phyloP scores from a whole-genome alignment of 2,888 invertebrate genomes.

The Pterostichus niger region DNA sequence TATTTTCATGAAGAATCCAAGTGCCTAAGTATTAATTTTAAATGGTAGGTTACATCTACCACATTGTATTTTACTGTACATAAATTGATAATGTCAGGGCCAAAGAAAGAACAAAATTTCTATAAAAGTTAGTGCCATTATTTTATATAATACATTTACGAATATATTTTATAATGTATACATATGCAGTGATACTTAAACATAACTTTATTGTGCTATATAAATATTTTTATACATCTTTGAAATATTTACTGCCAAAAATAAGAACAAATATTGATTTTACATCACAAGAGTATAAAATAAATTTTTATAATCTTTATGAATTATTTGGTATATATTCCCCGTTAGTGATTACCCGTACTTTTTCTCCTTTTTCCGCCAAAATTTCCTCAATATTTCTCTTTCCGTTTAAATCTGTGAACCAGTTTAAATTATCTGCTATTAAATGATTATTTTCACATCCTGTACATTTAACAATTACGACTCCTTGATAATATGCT shows the following conservation, averaged over 20 bases:
- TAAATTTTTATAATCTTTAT: conserved; percentile 65
- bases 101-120: conserved; percentile 62
- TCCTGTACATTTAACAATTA: conserved; percentile 93
- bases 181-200: conserved; percentile 68
- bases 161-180: conserved; percentile 61
- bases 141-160: conserved; percentile 55
- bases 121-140: conserved; percentile 63
- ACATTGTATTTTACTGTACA: conserved; percentile 35
- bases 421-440: conserved; percentile 98
- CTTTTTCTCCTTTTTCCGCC: conserved; percentile 91
- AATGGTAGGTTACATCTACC: neutral
- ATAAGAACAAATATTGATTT: conserved; percentile 53
- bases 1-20: conserved; percentile 7
- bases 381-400: conserved; percentile 95
- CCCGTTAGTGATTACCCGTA: conserved; percentile 79
- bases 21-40: conserved; percentile 26
- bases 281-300: conserved; percentile 64
- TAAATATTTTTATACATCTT: conserved; percentile 68
- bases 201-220: conserved; percentile 68
- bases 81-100: conserved; percentile 57
- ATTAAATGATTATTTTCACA: conserved; percentile 95
- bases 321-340: conserved; percentile 66
- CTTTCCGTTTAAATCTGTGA: conserved; percentile 86
- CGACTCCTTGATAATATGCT: conserved; percentile 93
- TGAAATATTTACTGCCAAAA: conserved; percentile 68